Percentiles rank a stretch among this genome's conserved stretches.
Evolutionary conservation across 2,113 vertebrate species (phyloP).

Genomic region (Silurus asotus): DNA sequence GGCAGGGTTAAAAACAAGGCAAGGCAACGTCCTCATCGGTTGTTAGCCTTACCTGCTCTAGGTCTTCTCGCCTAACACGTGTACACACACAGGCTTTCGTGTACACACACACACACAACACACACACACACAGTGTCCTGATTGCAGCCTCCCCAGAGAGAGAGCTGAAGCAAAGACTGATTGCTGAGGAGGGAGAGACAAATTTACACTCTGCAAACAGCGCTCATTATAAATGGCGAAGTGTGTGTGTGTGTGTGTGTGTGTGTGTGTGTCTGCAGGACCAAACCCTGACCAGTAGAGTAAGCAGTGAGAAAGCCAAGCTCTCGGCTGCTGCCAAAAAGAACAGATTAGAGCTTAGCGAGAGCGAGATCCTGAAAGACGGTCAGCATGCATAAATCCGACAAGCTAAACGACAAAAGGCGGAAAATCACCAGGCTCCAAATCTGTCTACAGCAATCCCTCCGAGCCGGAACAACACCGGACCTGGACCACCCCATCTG

Average conservation of each 20-base stretch:
- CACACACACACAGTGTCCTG: constrained; percentile 36
- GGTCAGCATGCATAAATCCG: background rate
- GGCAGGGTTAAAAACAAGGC: constrained; percentile 8
- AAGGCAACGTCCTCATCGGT: constrained; percentile 17
- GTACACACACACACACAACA: background rate
- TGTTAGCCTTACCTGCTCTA: constrained; percentile 26
- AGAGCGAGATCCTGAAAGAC: constrained; percentile 28
- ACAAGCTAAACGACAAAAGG: constrained; percentile 18
- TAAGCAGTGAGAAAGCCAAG: constrained; percentile 48
- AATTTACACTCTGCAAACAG: constrained; percentile 55
- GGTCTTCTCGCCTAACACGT: constrained; percentile 13
- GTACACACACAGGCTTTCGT: constrained; percentile 14
- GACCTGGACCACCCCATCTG: background rate
- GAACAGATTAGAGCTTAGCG: constrained; percentile 48
- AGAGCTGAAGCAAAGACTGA: constrained; percentile 54
- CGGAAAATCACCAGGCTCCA: constrained; percentile 11
- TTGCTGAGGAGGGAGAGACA: constrained; percentile 52
- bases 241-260: background rate
- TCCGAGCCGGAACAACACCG: no score
- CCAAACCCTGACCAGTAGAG: constrained; percentile 47
- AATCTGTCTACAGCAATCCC: constrained; percentile 8
- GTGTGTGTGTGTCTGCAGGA: constrained; percentile 35
- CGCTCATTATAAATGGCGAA: constrained; percentile 55
- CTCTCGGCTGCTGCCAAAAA: constrained; percentile 41
- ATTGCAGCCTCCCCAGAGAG: constrained; percentile 53